Conservation (phyloP, 2,888 invertebrate genomes). For the Catonia carolina region DNA sequence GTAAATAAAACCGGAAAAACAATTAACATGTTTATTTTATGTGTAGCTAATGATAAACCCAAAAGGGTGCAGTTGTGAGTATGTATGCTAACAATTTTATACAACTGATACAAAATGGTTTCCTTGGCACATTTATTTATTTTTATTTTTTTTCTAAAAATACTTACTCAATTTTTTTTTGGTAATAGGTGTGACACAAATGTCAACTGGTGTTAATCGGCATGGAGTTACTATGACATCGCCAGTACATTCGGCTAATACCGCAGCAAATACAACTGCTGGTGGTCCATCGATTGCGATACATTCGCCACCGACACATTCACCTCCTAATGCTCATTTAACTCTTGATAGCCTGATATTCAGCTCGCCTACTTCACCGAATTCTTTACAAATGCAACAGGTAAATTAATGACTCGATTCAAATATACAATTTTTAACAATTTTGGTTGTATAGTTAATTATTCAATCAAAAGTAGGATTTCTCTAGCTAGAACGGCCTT, state of each 20-base stretch:
- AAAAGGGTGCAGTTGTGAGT: too few relatives aligned
- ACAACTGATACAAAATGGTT: too few relatives aligned
- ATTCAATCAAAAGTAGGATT: neutral
- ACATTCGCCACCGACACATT: conserved; percentile 21
- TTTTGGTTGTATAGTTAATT: too few relatives aligned
- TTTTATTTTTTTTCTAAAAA: too few relatives aligned
- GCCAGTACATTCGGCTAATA: conserved; percentile 11
- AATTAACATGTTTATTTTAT: too few relatives aligned
- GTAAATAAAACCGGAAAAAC: too few relatives aligned
- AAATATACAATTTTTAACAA: too few relatives aligned
- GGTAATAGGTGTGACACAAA: neutral
- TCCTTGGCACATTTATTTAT: too few relatives aligned
- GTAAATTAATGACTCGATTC: conserved; percentile 42
- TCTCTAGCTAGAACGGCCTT: neutral
- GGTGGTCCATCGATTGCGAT: conserved; percentile 18
- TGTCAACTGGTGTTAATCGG: neutral
- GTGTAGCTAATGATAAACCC: too few relatives aligned
- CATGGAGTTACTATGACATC: conserved; percentile 7
- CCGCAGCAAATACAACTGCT: neutral
- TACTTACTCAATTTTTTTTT: too few relatives aligned
- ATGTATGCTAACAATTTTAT: too few relatives aligned
- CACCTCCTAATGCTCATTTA: conserved; percentile 27
- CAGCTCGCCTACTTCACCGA: conserved; percentile 44
- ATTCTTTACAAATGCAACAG: conserved; percentile 49
- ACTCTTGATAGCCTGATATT: conserved; percentile 31